phyloP scores from a whole-genome alignment of 2,888 invertebrate species.

The Heliothis peltigera region DNA sequence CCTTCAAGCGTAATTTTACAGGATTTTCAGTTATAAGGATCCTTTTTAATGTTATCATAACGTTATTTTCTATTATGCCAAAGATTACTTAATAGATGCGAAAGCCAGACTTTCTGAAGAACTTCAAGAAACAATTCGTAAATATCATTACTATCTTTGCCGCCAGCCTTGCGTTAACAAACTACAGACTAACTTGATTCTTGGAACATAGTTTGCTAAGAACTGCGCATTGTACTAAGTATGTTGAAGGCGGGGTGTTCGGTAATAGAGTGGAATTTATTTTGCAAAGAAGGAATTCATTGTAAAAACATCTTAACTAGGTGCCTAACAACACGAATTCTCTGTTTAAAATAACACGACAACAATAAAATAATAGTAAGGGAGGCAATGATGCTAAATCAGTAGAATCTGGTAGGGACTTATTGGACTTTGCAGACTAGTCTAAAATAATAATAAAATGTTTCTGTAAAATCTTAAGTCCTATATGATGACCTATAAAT shows the following conservation, averaged over 20 bases:
- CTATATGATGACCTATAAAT: not conserved
- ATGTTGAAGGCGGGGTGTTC: slow-evolving; percentile 1
- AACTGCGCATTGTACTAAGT: slow-evolving; percentile 7
- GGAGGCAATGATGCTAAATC: too few relatives aligned
- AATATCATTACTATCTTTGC: slow-evolving; percentile 6
- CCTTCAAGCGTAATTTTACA: slow-evolving; percentile 10
- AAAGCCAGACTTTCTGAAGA: not conserved
- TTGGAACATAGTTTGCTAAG: slow-evolving; percentile 30
- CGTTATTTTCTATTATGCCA: slow-evolving; percentile 12
- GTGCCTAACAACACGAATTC: too few relatives aligned
- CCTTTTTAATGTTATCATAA: not conserved
- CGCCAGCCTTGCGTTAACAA: slow-evolving; percentile 14
- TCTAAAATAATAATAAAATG: not conserved
- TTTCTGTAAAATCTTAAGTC: not conserved
- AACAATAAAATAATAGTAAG: not conserved
- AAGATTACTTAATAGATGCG: not conserved
- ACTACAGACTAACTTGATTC: slow-evolving; percentile 20
- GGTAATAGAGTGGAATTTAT: not conserved
- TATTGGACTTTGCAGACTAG: too few relatives aligned
- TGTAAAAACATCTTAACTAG: too few relatives aligned
- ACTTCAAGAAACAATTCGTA: slow-evolving; percentile 6
- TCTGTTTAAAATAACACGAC: too few relatives aligned
- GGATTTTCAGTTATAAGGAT: slow-evolving; percentile 14
- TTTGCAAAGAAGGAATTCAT: not conserved
- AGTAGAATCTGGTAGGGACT: too few relatives aligned